Evolutionary conservation across 2,888 invertebrate genomes (phyloP).

Genomic region (Romanomermis culicivorax): DNA sequence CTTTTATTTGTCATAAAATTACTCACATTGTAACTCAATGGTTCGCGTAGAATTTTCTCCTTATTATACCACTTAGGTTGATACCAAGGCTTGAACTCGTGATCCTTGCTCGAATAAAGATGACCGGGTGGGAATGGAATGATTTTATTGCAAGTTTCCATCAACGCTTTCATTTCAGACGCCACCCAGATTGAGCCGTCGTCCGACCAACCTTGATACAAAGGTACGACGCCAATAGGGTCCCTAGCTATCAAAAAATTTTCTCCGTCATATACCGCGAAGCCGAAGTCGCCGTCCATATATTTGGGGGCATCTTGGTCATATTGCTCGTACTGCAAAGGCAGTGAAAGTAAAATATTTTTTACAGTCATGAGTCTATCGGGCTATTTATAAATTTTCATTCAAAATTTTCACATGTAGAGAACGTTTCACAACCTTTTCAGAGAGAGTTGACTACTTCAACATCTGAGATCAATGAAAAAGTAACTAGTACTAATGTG

Average conservation of each 20-base stretch:
- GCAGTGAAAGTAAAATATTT: constrained; percentile 40
- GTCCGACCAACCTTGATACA: constrained; percentile 17
- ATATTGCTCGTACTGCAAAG: constrained; percentile 27
- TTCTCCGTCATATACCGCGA: constrained; percentile 36
- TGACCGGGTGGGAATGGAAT: neutral
- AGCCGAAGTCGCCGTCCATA: constrained; percentile 62
- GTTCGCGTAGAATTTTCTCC: neutral
- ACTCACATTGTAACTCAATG: neutral
- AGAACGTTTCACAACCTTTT: too few species aligned
- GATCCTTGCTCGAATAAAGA: neutral
- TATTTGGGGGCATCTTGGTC: constrained; percentile 18
- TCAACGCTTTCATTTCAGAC: constrained; percentile 19
- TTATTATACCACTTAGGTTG: neutral
- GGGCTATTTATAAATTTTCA: too few species aligned
- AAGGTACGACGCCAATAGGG: constrained; percentile 27
- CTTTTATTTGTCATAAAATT: too few species aligned
- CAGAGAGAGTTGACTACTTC: too few species aligned
- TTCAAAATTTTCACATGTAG: too few species aligned
- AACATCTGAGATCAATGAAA: too few species aligned
- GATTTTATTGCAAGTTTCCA: constrained; percentile 17
- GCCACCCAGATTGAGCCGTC: constrained; percentile 1
- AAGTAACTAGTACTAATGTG: too few species aligned
- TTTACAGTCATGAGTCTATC: neutral
- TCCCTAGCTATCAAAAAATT: constrained; percentile 28
- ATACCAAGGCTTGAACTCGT: neutral